Percentiles rank a stretch among this genome's conserved stretches.
phyloP scores from a whole-genome alignment of 2,113 vertebrate genomes.

The Eclectus roratus region DNA sequence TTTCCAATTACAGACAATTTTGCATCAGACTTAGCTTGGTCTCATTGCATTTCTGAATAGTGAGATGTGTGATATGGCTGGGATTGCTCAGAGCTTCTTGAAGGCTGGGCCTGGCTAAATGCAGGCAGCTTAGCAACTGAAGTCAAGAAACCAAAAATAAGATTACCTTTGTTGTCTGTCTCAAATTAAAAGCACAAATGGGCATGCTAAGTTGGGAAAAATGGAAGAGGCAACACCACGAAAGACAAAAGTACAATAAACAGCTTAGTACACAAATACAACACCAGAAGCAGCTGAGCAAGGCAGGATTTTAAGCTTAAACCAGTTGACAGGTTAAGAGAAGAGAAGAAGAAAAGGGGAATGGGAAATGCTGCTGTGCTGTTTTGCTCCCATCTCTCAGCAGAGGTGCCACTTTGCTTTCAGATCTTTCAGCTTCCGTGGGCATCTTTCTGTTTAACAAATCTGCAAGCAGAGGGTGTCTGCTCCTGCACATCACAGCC shows the following conservation, averaged over 20 bases:
- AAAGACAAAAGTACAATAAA: neutral
- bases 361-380: neutral
- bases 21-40: neutral
- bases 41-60: neutral
- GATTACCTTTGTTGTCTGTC: accelerated
- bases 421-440: neutral
- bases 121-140: neutral
- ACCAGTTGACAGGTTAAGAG: neutral
- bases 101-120: neutral
- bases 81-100: neutral
- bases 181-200: neutral
- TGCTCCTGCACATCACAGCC: neutral
- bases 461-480: neutral
- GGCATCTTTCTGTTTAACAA: neutral
- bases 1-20: neutral
- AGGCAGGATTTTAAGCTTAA: neutral
- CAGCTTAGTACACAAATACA: neutral
- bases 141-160: neutral
- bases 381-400: neutral
- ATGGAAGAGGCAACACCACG: neutral
- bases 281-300: neutral
- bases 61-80: neutral
- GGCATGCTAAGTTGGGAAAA: neutral
- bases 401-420: neutral
- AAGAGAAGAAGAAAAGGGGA: neutral